Percentiles rank a stretch among this genome's conserved stretches.
phyloP scores from a whole-genome alignment of 2,797 vertebrate species.

The Octomys mimax region DNA sequence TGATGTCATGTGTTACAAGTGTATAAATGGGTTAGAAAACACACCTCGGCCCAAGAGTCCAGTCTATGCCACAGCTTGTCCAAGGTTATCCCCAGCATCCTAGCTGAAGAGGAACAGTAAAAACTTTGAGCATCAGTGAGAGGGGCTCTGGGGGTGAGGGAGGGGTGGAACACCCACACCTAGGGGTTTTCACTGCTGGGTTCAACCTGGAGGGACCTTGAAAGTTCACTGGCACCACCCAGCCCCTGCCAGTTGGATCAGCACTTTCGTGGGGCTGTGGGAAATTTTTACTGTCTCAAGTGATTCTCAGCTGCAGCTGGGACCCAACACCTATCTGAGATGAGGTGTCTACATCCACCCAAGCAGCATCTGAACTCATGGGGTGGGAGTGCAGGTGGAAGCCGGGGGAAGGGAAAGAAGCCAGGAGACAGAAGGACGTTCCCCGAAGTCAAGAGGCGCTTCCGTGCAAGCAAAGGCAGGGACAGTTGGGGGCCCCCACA shows the following conservation, averaged over 20 bases:
- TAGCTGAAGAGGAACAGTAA: background rate
- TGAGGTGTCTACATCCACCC: background rate
- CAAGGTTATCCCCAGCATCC: background rate
- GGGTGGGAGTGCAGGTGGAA: background rate
- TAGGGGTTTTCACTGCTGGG: background rate
- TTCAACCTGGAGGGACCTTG: no score
- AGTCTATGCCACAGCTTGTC: background rate
- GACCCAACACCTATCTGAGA: background rate
- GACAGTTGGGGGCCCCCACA: background rate
- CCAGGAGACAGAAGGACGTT: background rate
- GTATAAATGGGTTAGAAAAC: background rate
- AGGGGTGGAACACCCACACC: rapidly evolving
- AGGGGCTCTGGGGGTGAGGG: background rate
- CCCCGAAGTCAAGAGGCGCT: background rate
- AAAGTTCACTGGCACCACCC: background rate
- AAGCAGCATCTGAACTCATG: background rate
- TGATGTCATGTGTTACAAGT: background rate
- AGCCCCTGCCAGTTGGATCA: background rate
- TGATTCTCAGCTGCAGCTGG: background rate
- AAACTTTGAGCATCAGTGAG: background rate
- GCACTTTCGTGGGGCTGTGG: background rate
- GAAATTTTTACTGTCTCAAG: background rate
- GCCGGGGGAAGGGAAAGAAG: background rate
- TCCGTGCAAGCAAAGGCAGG: background rate
- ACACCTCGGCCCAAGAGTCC: background rate